Evolutionary conservation across 2,888 invertebrate genomes (phyloP), one percentile per base, ranked within the genome.

Genomic region (Nymphalis urticae): DNA sequence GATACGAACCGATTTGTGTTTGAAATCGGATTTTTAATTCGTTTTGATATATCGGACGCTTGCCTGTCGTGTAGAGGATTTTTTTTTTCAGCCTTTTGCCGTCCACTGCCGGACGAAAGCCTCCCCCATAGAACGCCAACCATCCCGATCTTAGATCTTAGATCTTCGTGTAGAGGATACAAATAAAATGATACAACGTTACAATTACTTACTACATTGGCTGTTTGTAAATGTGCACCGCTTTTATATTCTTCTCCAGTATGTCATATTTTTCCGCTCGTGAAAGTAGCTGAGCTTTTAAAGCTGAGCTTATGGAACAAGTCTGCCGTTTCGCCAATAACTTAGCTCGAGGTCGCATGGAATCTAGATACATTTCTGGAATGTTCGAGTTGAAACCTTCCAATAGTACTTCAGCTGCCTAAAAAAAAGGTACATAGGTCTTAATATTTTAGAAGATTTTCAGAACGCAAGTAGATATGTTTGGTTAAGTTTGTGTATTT

Each of bases 321-420:
- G 82, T 86, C 69, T 82, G 85, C 50, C 86, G 85, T 3, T 79
- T 80, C 0, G 87, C 86, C 3, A 93, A 75, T 50, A 82, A 79
- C 2, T 72, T 70, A 1, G 92, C 92, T 1, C 93, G 87, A 7
- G 83, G 83, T 0, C 87, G 80, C 76, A 93, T 75, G 4, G 77
- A 75, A 53, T 89, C 89, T 65, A 87, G 88, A 0, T 73, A 74
- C 42, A 85, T 85, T 2, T 87, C 87, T 0, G 84, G 73, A 21
- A 90, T 36, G 7, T 80, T 71, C 0, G 85, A 81, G 19, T 81
- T 81, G 24, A 94, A 85, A 0, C 90, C 94, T 70, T 86, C 80
- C 19, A 93, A 71, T 50, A 94, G 75, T 10, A 87, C 81, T 73
- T 85, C 74, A 0, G 92, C 93, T 1, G 93, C 93, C 94, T 94